phyloP scores from a whole-genome alignment of 2,797 vertebrate genomes.

The Schizopygopsis pylzovi region DNA sequence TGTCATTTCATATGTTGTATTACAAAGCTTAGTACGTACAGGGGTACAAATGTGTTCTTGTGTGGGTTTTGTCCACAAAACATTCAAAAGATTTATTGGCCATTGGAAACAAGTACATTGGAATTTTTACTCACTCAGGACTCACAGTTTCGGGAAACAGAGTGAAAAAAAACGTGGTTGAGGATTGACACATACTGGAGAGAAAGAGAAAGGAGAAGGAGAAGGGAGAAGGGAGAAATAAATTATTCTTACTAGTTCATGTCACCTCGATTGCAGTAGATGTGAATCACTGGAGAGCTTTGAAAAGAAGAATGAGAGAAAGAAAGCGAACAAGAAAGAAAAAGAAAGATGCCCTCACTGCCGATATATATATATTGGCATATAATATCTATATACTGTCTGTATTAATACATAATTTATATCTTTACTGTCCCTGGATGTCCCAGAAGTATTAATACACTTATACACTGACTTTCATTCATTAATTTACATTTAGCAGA shows the following conservation, averaged over 20 bases:
- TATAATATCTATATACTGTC: conserved; percentile 9
- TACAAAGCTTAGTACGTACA: conserved; percentile 7
- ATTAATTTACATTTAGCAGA: no score
- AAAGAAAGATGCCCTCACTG: background rate
- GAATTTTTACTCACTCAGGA: conserved; percentile 37
- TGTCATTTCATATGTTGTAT: conserved; percentile 24
- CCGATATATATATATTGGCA: background rate
- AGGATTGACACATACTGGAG: conserved; percentile 18
- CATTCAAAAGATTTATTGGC: conserved; percentile 29
- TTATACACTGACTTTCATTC: no score
- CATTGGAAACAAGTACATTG: conserved; percentile 19
- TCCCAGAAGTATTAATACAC: background rate
- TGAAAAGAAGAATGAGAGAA: conserved; percentile 9
- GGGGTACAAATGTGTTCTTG: conserved; percentile 10
- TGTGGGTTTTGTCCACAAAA: conserved; percentile 4
- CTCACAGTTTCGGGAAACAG: conserved; percentile 14
- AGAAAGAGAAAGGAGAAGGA: background rate
- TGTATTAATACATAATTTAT: background rate
- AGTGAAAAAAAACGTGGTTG: conserved; percentile 6
- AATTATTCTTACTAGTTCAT: conserved; percentile 52
- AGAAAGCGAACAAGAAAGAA: background rate
- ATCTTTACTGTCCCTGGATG: background rate
- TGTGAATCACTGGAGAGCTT: conserved; percentile 30
- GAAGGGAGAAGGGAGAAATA: conserved; percentile 15
- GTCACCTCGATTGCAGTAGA: conserved; percentile 49